Evolutionary conservation across 2,113 vertebrate genomes (phyloP).

Genomic region (Nothoprocta perdicaria): DNA sequence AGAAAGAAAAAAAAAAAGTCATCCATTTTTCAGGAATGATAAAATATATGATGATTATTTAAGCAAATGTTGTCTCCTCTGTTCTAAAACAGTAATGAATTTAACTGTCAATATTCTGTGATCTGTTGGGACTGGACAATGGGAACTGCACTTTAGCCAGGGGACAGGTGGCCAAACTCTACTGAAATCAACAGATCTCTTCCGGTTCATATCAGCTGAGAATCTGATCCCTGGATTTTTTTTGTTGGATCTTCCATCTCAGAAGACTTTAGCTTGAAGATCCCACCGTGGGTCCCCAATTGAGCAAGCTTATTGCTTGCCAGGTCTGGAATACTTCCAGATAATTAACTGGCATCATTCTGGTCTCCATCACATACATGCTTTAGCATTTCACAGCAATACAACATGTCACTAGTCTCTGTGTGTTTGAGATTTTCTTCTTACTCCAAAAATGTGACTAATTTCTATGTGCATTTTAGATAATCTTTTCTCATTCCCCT

Average conservation of each 20-base stretch:
- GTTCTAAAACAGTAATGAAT: neutral
- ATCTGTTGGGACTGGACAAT: neutral
- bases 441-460: neutral
- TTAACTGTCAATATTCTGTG: neutral
- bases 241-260: neutral
- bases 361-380: neutral
- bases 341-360: neutral
- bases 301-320: neutral
- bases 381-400: neutral
- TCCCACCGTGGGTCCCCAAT: neutral
- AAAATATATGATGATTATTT: neutral
- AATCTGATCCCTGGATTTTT: neutral
- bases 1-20: too few species aligned
- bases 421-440: neutral
- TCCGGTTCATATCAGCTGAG: neutral
- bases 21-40: accelerated
- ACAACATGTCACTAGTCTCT: accelerated
- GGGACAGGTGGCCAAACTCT: neutral
- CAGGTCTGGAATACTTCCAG: neutral
- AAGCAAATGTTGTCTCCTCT: accelerated
- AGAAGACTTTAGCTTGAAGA: neutral
- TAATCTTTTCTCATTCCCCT: neutral
- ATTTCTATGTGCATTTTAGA: neutral
- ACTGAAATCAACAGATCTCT: neutral
- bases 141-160: neutral